Base-by-base conservation (phyloP, 1,140 invertebrate species). In the Trachymyrmex septentrionalis region DNA sequence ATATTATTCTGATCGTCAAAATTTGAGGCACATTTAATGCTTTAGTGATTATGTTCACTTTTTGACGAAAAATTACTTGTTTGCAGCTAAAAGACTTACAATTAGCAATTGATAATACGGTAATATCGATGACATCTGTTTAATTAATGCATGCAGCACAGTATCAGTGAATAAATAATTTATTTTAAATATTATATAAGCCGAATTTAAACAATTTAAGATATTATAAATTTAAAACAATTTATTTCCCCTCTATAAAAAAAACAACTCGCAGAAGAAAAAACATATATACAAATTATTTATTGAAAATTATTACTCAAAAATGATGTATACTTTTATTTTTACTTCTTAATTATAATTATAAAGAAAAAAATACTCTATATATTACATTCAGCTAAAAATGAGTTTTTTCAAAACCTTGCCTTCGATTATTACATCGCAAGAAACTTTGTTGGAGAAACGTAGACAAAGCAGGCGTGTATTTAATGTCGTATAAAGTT, bases 401-500 rank as follows among this genome's bases (percentile, higher is more conserved):
- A 12, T 6, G 14, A 38, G 1, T 77, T 77, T 44, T 61, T 10
- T 21, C 16, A 16, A 61, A 63, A 77, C 3, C 34, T n/a, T 12
- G 21, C 1, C 1, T 44, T 27, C 9, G 34, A 77, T 63, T 76
- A 21, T 38, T 12, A 63, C n/a, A 48, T 63, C 21, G 21, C 34
- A n/a, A 16, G 55, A 59, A 44, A 76, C n/a, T 59, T 59, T 59
- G 9, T 16, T 61, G 73, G 21, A 7, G 30, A 59, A 59, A 76
- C n/a, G 48, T 57, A 59, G 55, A 61, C 55, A 76, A 76, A 48
- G 34, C 19, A 66, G 5, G 16, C 38, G 38, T 16, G 21, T 44
- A 38, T 77, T 77, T 77, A 77, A 48, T 77, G 21, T 77, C 73
- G 34, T 44, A 61, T 27, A 61, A 61, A 61, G 44, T 57, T 61